These are phyloP conservation scores for Eumerus sabulonum DNA, from an alignment of 2,888 invertebrate genomes.

Conservation along the genomic window DNA sequence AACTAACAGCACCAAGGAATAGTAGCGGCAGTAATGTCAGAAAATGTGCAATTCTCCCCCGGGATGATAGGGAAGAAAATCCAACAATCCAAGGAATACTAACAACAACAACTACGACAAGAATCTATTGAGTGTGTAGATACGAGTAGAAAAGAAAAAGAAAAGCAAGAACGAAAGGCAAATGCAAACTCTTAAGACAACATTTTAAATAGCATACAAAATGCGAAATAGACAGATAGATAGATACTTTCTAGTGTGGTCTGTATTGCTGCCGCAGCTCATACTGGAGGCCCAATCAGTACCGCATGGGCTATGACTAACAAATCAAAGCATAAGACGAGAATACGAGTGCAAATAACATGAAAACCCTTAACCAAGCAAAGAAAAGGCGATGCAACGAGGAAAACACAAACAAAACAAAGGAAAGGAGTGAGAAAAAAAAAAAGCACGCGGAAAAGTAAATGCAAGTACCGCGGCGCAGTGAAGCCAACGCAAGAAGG, in stretches of 20 bases:
- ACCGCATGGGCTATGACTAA: conserved; percentile 25
- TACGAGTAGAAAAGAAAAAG: conserved; percentile 24
- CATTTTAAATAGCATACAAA: conserved; percentile 54
- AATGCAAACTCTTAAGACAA: conserved; percentile 54
- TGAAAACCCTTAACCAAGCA: conserved; percentile 49
- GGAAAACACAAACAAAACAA: conserved; percentile 73
- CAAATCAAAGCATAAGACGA: too few relatives aligned
- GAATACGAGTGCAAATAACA: conserved; percentile 20
- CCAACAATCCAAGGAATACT: conserved; percentile 14
- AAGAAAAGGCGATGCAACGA: conserved; percentile 70
- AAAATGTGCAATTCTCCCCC: conserved; percentile 48
- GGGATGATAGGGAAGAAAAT: conserved; percentile 62
- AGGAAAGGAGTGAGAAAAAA: conserved; percentile 37
- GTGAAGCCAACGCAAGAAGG: conserved; percentile 11
- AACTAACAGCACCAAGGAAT: too few relatives aligned
- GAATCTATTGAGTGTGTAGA: conserved; percentile 60
- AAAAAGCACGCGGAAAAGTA: neutral
- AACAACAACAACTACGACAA: conserved; percentile 52
- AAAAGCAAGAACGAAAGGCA: too few relatives aligned
- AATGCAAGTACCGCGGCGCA: too few relatives aligned
- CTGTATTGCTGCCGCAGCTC: conserved; percentile 15
- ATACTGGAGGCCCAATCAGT: conserved; percentile 54
- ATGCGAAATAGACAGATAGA: conserved; percentile 44
- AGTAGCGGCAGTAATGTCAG: neutral
- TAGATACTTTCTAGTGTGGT: conserved; percentile 37